phyloP scores from a whole-genome alignment of 2,797 vertebrate genomes.

The Acipenser oxyrinchus region DNA sequence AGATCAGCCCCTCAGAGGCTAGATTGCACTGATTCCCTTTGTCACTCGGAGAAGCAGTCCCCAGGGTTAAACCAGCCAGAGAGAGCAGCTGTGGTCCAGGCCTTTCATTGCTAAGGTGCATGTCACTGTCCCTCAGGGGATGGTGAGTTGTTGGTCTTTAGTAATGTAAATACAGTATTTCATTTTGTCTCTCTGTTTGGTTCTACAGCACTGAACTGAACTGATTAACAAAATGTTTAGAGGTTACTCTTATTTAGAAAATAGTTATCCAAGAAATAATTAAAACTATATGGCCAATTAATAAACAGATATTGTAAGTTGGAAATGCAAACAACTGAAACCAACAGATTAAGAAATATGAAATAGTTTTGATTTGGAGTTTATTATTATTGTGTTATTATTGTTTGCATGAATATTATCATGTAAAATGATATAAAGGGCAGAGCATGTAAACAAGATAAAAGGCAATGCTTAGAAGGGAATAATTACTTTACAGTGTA shows the following conservation, averaged over 20 bases:
- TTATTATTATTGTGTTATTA: neutral
- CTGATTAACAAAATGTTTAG: no score
- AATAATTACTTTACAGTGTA: no score
- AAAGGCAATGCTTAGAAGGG: no score
- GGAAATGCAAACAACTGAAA: neutral
- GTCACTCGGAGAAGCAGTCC: neutral
- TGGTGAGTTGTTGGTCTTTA: conserved; percentile 23
- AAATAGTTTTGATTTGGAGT: neutral
- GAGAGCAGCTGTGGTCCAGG: conserved; percentile 46
- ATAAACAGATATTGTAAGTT: no score
- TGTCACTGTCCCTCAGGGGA: conserved; percentile 40
- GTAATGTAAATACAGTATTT: conserved; percentile 34
- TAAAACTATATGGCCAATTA: no score
- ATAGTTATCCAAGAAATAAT: no score
- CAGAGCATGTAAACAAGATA: no score
- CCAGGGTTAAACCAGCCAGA: conserved; percentile 1
- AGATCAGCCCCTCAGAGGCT: neutral
- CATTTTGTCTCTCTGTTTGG: no score
- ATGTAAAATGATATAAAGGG: no score
- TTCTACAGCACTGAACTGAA: conserved; percentile 1
- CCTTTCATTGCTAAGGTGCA: conserved; percentile 36
- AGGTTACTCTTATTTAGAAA: no score
- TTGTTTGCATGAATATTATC: neutral
- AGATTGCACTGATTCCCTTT: neutral
- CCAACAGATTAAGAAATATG: neutral